Evolutionary conservation across 2,888 invertebrate genomes (phyloP), one percentile per base, ranked within the genome.

Genomic region (Pemphredon lugubris): DNA sequence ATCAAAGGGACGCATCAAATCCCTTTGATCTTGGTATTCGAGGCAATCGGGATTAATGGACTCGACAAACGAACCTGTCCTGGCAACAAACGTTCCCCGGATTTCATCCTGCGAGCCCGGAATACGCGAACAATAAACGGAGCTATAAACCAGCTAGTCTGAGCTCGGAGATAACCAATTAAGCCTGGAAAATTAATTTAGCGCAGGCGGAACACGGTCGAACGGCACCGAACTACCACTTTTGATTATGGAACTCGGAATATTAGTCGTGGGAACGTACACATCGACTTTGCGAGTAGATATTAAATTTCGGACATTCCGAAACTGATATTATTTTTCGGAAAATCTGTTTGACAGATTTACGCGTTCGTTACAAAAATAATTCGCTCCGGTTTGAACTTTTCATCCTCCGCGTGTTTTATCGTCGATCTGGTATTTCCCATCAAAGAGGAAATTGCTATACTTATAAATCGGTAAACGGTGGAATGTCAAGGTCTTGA

Each of bases 21-120:
- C 45, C 55, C 69, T 73, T 69, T 69, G 69, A 69, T 69, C 51
- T 64, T 51, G 26, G 45, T 53, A 68, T 57, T 60, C 18, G 23
- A 37, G 32, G 34, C 20, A 44, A 50, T n/a, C 51, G 34, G 21
- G 34, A 60, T 50, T 51, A 60, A 51, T 60, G 60, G 16, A 50
- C 51, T 30, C 51, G 50, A 64, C 64, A 69, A 69, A 73, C 59
- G 55, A 59, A 57, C 45, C 47, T 20, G n/a, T 13, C 18, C n/a
- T 23, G 37, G 11, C 26, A 32, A 57, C 45, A 57, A 64, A 68
- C 57, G 51, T 64, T 60, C 60, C 42, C 26, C 48, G 39, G 58
- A 63, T 58, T 68, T 72, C 57, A 53, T 48, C 34, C 16, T 32
- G 18, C 13, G 2, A 40, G 23, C 18, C 16, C 6, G 14, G 16